Evolutionary conservation across 1,140 invertebrate genomes (phyloP), one percentile per base, ranked within the genome.

Genomic region (Paramacrobiotus metropolitanus): DNA sequence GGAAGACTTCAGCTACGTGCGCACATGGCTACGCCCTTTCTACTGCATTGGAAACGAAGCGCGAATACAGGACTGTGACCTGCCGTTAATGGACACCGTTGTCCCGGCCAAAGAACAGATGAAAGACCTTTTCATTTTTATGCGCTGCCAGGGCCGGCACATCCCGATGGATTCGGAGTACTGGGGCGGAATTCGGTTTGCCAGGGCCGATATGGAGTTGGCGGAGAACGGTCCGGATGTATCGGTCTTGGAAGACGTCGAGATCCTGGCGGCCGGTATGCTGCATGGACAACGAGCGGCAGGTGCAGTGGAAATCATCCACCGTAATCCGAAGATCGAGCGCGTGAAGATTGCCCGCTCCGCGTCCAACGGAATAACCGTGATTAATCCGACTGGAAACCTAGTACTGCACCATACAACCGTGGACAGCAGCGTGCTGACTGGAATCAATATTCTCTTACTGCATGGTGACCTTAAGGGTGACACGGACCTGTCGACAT

Each of bases 101-200:
- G 34, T 40, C 65, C 68, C 63, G 67, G 29, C 73, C 90, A 21
- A 93, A 94, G 71, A 87, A 87, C 1, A 70, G 88, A 84, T 69
- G 85, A 85, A 0, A 66, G 67, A 44, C 82, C 86, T 67, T 76
- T 81, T 64, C 83, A 88, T 70, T 81, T 98, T 95, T 68, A 81
- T 99, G 31, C 81, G 87, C 65, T 98, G 94, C 70, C 88, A 86
- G 1, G 77, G 81, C 59, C 77, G 83, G 64, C 86, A 84, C 72
- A 67, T 86, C 2, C 78, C 81, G 18, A 70, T 77, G 2, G 74
- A 75, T 15, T 73, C 81, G 44, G 80, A 87, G 55, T 92, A 95
- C 71, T 99, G 94, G 93, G 94, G 93, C 45, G 94, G 93, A 29
- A 83, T 98, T 62, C 73, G 92, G 48, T 93, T 98, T 73, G 82